Evolutionary conservation across 1,140 invertebrate genomes (phyloP), one percentile per base, ranked within the genome.

Genomic region (Homalodisca vitripennis): DNA sequence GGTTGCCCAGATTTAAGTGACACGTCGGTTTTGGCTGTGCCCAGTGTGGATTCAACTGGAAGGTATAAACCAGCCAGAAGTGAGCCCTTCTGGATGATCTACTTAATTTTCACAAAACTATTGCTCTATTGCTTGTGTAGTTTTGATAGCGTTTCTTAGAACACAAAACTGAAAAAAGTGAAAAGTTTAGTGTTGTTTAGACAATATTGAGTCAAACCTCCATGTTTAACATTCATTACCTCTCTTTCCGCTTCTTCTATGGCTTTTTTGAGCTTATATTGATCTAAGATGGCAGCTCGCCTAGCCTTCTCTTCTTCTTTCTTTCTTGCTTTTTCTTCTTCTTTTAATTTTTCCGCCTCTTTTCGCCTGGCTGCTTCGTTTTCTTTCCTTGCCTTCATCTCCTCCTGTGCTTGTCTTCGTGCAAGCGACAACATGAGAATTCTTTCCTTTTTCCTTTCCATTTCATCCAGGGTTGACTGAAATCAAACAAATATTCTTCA

Each of bases 231-330:
- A 41, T 60, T 30, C 55, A 72, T 71, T 77, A 93, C 92, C 84
- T 95, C 92, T 82, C 92, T 84, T 77, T 96, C 92, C 48, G 92
- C 92, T 83, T 97, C 94, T 80, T 96, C 93, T 66, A 93, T 88
- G 48, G 92, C 91, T 82, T 98, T 98, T 77, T 97, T 95, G 73
- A 97, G 85, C 81, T 95, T 94, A 82, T 98, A 94, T 78, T 96
- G 91, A 78, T 97, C 94, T 72, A 98, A 86, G 79, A 98, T 98
- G 70, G 85, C 85, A 71, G 94, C 90, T 70, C 96, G 82, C 74
- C 94, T 84, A 34, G 89, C 85, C 76, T 89, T 89, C 78, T 98
- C 95, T 77, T 98, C 95, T 73, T 94, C 92, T 79, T 95, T 96
- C 77, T 96, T 94, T 60, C 89, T 85, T 47, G 87, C 83, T 74